Evolutionary conservation across 2,113 vertebrate genomes (phyloP).

Genomic region (Caranx melampygus): DNA sequence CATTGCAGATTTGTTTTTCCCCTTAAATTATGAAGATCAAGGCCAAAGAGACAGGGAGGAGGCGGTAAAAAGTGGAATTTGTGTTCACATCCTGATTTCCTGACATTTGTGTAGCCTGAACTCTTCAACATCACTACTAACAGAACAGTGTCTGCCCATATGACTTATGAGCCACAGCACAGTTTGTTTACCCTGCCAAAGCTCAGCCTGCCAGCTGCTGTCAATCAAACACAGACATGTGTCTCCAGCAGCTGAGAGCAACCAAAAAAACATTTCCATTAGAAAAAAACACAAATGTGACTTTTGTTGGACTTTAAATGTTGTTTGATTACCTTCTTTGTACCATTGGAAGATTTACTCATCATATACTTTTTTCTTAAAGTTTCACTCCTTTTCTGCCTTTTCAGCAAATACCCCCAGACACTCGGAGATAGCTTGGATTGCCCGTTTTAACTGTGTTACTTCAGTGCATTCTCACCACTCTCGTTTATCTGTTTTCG

Average conservation of each 20-base stretch:
- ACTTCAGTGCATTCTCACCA: constrained; percentile 44
- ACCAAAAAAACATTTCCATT: background rate
- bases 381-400: constrained; percentile 17
- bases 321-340: background rate
- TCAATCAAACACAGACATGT: background rate
- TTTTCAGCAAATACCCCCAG: constrained; percentile 18
- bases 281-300: background rate
- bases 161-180: too few relatives aligned
- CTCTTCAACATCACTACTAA: too few relatives aligned
- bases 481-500: constrained; percentile 66
- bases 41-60: too few relatives aligned
- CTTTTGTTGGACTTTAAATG: background rate
- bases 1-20: background rate
- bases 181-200: background rate
- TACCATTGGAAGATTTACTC: constrained; percentile 6
- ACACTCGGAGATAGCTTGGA: constrained; percentile 13
- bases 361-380: background rate
- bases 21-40: background rate
- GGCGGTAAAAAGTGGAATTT: too few relatives aligned
- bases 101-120: too few relatives aligned
- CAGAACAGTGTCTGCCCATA: too few relatives aligned
- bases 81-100: too few relatives aligned
- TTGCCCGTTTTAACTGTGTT: constrained; percentile 38
- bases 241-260: background rate
- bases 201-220: background rate